Conservation (phyloP, 2,113 vertebrate species). For the Mus spicilegus region DNA sequence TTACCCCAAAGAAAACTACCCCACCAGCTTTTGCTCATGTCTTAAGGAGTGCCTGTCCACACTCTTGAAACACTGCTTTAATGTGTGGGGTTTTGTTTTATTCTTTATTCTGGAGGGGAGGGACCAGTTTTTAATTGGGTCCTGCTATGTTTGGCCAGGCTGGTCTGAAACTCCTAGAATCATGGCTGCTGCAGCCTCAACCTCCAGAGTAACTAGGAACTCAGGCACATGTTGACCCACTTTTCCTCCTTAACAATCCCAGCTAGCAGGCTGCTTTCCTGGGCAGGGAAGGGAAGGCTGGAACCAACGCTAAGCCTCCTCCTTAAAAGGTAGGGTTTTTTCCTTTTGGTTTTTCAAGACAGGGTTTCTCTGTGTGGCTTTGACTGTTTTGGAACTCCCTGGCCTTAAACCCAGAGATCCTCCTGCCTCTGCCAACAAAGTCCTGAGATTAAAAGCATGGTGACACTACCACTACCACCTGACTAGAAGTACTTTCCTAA, state of each 20-base stretch:
- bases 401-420: neutral
- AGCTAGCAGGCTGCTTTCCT: neutral
- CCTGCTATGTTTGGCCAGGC: neutral
- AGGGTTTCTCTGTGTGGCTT: neutral
- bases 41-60: neutral
- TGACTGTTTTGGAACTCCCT: neutral
- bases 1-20: neutral
- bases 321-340: neutral
- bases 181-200: neutral
- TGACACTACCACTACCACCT: rapidly evolving
- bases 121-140: neutral
- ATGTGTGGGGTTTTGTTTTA: neutral
- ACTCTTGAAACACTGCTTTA: neutral
- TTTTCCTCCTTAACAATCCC: neutral
- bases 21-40: neutral
- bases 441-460: neutral
- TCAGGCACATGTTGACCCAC: neutral
- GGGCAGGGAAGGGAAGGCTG: neutral
- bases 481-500: neutral
- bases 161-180: neutral
- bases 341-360: neutral
- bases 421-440: neutral
- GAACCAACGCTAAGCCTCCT: neutral
- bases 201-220: neutral
- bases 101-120: neutral